Conservation (phyloP, 2,797 vertebrate genomes). For the Enteromius viviparus region DNA sequence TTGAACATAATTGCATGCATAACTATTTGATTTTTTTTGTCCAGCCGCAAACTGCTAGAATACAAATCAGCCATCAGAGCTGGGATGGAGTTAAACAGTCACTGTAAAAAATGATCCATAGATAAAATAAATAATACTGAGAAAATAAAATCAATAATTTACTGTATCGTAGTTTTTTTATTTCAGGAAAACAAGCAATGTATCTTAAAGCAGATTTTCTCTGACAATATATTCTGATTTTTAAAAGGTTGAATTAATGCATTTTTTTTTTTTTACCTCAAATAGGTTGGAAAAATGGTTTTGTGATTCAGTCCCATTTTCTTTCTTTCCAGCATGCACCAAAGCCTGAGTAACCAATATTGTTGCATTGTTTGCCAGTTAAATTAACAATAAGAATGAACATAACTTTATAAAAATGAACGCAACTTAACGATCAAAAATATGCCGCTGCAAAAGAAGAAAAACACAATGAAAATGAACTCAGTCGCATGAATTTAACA, state of each 20-base stretch:
- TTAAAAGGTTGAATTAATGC: neutral
- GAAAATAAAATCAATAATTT: neutral
- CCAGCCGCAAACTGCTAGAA: neutral
- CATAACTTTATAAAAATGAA: no score
- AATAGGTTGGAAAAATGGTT: neutral
- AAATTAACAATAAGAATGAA: no score
- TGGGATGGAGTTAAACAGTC: neutral
- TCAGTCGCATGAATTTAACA: no score
- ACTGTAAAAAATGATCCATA: neutral
- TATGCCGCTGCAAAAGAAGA: no score
- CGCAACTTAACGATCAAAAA: no score
- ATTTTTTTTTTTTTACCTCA: neutral
- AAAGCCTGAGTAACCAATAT: neutral
- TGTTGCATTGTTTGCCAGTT: neutral
- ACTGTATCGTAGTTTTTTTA: neutral
- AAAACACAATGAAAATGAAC: no score
- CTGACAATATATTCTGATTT: neutral
- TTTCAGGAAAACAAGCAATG: neutral
- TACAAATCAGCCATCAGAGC: constrained; percentile 2
- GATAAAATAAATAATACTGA: neutral
- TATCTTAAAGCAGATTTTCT: neutral
- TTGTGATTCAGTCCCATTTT: neutral
- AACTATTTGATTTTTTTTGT: neutral
- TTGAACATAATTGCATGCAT: constrained; percentile 9
- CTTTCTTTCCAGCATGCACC: neutral